Evolutionary conservation across 2,888 invertebrate genomes (phyloP), one percentile per base, ranked within the genome.

Genomic region (Tiphia femorata): DNA sequence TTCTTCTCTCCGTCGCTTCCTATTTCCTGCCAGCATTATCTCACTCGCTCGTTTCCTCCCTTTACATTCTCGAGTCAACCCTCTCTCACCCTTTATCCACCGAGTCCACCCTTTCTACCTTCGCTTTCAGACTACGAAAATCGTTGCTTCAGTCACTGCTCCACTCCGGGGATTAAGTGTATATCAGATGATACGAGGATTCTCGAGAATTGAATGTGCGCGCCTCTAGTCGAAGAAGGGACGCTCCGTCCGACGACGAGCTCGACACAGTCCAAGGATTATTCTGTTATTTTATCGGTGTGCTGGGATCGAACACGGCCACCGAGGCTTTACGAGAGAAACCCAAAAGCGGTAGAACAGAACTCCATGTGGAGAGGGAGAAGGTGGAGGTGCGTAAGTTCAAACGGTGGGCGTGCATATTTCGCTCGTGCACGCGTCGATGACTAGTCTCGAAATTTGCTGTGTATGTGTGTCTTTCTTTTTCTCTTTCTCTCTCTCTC

Each of bases 121-220:
- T 38, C 57, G 21, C 25, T 46, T 53, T 56, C 46, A 55, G 50
- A 40, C 30, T 19, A 21, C 12, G 38, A 56, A 56, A 69, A 70
- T 64, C 66, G 49, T 55, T 60, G 60, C 59, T 54, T 55, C 59
- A 62, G 62, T 62, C 66, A 64, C 66, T 56, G 67, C 64, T 67
- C 60, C 62, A 64, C 64, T 67, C 61, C 19, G 53, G 51, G 67
- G 70, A 67, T 67, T 67, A 70, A 70, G 62, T 52, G 60, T 69
- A 62, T 71, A 72, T 70, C 69, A 64, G 65, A 65, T 66, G 62
- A 70, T 68, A 70, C 66, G 68, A 70, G n/a, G 70, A 69, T 74
- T 74, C 68, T 64, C 43, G 54, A 60, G 68, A 73, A 76, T 77
- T 74, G 73, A 76, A 77, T 68, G 74, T 69, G 64, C 68, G n/a